Conservation (phyloP, 2,888 invertebrate species). For the Hirtodrosophila confusa region DNA sequence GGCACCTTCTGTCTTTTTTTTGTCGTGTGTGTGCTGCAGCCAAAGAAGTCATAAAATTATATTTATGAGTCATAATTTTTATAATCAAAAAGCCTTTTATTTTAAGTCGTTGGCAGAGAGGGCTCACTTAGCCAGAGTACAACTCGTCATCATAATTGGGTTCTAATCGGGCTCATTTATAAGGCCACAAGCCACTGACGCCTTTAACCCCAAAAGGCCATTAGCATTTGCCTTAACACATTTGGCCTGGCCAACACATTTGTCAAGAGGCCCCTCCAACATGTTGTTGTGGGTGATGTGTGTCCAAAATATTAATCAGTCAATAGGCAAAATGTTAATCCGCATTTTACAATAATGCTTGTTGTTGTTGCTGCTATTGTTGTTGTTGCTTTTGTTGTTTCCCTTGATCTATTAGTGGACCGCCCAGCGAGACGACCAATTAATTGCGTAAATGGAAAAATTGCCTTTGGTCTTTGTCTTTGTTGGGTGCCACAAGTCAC, state of each 20-base stretch:
- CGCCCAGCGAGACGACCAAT: conserved; percentile 80
- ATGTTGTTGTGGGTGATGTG: conserved; percentile 53
- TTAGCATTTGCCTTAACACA: conserved; percentile 56
- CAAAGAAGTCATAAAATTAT: conserved; percentile 76
- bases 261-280: conserved; percentile 57
- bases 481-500: conserved; percentile 76
- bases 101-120: conserved; percentile 32
- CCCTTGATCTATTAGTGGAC: conserved; percentile 74
- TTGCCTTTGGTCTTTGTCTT: conserved; percentile 69
- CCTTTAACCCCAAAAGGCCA: conserved; percentile 43
- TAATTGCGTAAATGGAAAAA: conserved; percentile 81
- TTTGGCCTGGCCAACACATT: conserved; percentile 48
- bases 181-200: conserved; percentile 23
- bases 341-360: too few species aligned
- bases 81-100: conserved; percentile 64
- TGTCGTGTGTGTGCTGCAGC: not conserved
- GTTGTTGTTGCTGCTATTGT: conserved; percentile 15
- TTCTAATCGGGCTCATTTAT: conserved; percentile 72
- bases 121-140: conserved; percentile 18
- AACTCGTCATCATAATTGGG: conserved; percentile 63
- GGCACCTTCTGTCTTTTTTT: conserved; percentile 57
- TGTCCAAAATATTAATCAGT: conserved; percentile 68
- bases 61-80: conserved; percentile 72
- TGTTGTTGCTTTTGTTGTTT: conserved; percentile 33
- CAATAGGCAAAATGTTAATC: conserved; percentile 77